Base-by-base conservation (phyloP, 2,888 invertebrate species). In the Ectemnius cavifrons region DNA sequence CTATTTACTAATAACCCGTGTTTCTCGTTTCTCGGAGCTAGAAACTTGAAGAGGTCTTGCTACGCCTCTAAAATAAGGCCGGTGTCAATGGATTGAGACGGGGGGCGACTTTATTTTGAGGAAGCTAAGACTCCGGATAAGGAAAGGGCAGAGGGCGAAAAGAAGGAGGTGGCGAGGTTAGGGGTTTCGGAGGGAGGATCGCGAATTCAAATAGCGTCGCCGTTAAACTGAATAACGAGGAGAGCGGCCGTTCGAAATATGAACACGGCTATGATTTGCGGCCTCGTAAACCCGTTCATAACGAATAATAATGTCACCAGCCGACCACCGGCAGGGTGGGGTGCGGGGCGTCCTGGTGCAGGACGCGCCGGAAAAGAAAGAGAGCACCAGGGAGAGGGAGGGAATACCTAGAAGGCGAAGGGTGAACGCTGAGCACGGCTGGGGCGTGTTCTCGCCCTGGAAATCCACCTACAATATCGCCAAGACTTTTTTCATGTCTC, bases 221-320 rank as follows among this genome's bases (percentile, higher is more conserved):
- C 87, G 89, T 90, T 89, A 91, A 91, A 89, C 89, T 89, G 90
- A 90, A 90, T 90, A 91, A 90, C 90, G 90, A 90, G 90, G 84
- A 89, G 87, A 88, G 84, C 80, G 85, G 86, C 87, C 86, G 88
- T 90, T 90, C 89, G 89, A 90, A 91, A 90, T 91, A 90, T 91
- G 90, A 91, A 90, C 90, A 90, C 87, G 88, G 87, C 83, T 85
- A 89, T 91, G 91, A 91, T 91, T 91, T 91, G 91, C 90, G 90
- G 89, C 89, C 90, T 90, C 91, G 91, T 91, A 91, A 91, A 91
- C 90, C 88, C 89, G 88, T 90, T 89, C 88, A 90, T 91, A 90
- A 90, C 90, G 91, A 91, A 91, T 91, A 91, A 90, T 90, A 91
- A 91, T 91, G 90, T 91, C 91, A 90, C 89, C 88, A 84, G 81